Evolutionary conservation across 2,888 invertebrate species (phyloP).

Genomic region (Polydrusus cervinus): DNA sequence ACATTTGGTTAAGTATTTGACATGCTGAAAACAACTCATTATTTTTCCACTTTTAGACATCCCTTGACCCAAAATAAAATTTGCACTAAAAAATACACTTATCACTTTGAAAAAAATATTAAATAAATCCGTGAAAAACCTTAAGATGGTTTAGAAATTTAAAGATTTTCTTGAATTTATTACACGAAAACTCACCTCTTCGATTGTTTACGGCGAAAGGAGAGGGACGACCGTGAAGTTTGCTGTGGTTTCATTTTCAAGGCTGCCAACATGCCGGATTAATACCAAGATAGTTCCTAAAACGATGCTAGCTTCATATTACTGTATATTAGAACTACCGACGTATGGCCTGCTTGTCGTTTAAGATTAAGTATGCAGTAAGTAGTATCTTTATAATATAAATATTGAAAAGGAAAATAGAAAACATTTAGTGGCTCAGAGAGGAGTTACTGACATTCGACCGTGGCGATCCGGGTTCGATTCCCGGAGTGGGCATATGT

Average conservation of each 20-base stretch:
- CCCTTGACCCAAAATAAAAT: conserved; percentile 36
- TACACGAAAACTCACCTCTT: conserved; percentile 58
- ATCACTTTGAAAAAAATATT: conserved; percentile 27
- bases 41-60: conserved; percentile 6
- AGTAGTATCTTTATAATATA: neutral
- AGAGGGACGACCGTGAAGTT: conserved; percentile 36
- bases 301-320: conserved; percentile 1
- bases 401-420: neutral
- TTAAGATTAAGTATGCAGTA: conserved; percentile 3
- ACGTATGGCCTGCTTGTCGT: neutral
- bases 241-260: conserved; percentile 4
- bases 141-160: conserved; percentile 51
- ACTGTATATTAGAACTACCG: neutral
- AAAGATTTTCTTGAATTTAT: conserved; percentile 51
- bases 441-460: too few species aligned
- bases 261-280: neutral
- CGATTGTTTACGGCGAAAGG: conserved; percentile 59
- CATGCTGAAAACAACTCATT: conserved; percentile 19
- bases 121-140: conserved; percentile 34
- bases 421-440: too few species aligned
- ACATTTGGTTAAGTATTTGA: conserved; percentile 6
- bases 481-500: too few species aligned
- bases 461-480: too few species aligned
- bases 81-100: conserved; percentile 22
- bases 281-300: neutral